Evolutionary conservation across 2,113 vertebrate genomes (phyloP), one percentile per base, ranked within the genome.

Genomic region (Hippocampus abdominalis): DNA sequence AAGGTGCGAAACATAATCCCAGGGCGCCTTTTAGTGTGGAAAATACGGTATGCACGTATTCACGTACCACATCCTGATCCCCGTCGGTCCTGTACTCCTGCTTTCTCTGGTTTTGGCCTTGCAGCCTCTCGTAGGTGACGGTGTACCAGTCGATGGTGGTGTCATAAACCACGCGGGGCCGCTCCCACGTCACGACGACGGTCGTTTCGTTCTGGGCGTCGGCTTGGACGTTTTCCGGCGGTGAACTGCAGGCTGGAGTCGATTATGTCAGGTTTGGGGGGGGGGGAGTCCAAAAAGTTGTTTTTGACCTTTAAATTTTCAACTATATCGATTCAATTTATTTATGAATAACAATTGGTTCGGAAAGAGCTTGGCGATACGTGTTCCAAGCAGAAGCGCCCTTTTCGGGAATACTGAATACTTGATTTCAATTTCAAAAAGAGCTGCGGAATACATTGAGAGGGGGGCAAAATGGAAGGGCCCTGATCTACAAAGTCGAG

Each of bases 31-130:
- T 36, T 36, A 5, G 32, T 36, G 32, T 4, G 32, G 32, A 36
- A 36, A 36, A 36, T 36, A 36, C 32, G 5, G 32, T 36, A 36
- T 36, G 32, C 5, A 29, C 4, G 15, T 3, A 27, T 57, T 12
- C 54, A 57, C 89, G 87, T 94, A 98, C 97, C 95, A 97, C 92
- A 73, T 98, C 97, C 86, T 98, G 97, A 91, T 98, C 97, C 78
- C 95, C 97, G 65, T 98, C 97, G 1, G 97, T 98, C 88, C 96
- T 90, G 91, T 94, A 95, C 81, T 96, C 94, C n/a, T 91, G 94
- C 84, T 93, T 95, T 65, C 76, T 92, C 77, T 94, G 92, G 77
- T 95, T 92, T 63, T 83, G 88, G 78, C 94, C 95, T 79, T 96
- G 95, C 66, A 98, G 77, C 29, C 92, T 91, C 80, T 98, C 94